A percentile compares a stretch with the other conserved stretches of the same genome.
These are phyloP conservation scores for Leptopilina syphax DNA, from an alignment of 2,888 invertebrate genomes.

Conservation along the genomic window DNA sequence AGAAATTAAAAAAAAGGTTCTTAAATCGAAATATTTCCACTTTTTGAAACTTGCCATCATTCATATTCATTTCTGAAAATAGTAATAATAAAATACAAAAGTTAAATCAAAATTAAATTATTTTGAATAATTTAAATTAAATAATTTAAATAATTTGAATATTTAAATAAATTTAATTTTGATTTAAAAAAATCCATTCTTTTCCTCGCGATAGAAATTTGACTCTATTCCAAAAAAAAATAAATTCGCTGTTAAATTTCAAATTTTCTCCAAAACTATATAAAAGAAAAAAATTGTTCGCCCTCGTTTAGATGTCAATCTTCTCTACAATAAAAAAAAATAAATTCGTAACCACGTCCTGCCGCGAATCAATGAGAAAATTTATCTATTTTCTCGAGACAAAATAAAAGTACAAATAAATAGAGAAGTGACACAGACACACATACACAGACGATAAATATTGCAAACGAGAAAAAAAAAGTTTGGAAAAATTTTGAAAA, in stretches of 20 bases:
- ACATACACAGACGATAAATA: background rate
- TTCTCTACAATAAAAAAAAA: background rate
- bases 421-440: background rate
- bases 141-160: too few relatives aligned
- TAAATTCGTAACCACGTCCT: slow-evolving; percentile 38
- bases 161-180: too few relatives aligned
- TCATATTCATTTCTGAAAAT: background rate
- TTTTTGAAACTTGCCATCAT: background rate
- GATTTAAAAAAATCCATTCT: background rate
- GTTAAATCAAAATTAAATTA: too few relatives aligned
- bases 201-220: background rate
- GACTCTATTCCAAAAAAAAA: background rate
- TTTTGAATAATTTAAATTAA: too few relatives aligned
- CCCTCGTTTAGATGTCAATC: background rate
- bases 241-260: slow-evolving; percentile 19
- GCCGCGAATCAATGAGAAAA: slow-evolving; percentile 6
- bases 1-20: background rate
- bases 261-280: slow-evolving; percentile 5
- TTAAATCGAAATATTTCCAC: background rate
- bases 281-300: background rate
- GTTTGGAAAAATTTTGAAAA: slow-evolving; percentile 12
- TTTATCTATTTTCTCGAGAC: background rate
- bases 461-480: background rate
- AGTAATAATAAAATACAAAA: too few relatives aligned
- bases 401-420: slow-evolving; percentile 36